Evolutionary conservation across 2,888 invertebrate species (phyloP).

Genomic region (Sphaerophoria taeniata): DNA sequence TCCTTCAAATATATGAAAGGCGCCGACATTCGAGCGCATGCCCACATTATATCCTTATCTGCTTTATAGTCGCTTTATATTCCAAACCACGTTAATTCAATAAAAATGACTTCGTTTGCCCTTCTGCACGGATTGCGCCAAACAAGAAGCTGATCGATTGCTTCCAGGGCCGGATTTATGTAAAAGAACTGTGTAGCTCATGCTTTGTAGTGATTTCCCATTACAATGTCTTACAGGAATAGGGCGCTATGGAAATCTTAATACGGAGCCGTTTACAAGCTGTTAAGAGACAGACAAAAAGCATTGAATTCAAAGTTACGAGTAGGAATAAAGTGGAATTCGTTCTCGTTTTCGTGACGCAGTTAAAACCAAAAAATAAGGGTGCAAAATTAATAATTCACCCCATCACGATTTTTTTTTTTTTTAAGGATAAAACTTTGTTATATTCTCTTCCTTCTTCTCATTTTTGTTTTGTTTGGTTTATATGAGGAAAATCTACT

Average conservation of each 20-base stretch:
- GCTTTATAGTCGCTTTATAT: conserved; percentile 36
- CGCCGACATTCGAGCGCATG: conserved; percentile 65
- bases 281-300: neutral
- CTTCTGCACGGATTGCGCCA: conserved; percentile 50
- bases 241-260: neutral
- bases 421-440: conserved; percentile 29
- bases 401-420: conserved; percentile 16
- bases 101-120: conserved; percentile 67
- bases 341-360: conserved; percentile 65
- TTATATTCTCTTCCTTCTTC: conserved; percentile 4
- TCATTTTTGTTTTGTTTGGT: neutral
- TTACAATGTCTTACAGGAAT: neutral
- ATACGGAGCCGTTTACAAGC: neutral
- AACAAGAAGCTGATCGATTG: conserved; percentile 8
- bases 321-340: conserved; percentile 30
- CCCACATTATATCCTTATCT: conserved; percentile 66
- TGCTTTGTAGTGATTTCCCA: too few species aligned
- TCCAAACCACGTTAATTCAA: conserved; percentile 65
- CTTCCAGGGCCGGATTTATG: neutral
- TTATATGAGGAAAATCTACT: conserved; percentile 12
- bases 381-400: conserved; percentile 46
- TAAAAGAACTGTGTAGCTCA: neutral
- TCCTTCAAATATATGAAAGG: conserved; percentile 57
- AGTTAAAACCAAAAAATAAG: conserved; percentile 45
- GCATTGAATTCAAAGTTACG: conserved; percentile 9